phyloP scores from a whole-genome alignment of 2,113 vertebrate species.

The Otolemur garnettii region DNA sequence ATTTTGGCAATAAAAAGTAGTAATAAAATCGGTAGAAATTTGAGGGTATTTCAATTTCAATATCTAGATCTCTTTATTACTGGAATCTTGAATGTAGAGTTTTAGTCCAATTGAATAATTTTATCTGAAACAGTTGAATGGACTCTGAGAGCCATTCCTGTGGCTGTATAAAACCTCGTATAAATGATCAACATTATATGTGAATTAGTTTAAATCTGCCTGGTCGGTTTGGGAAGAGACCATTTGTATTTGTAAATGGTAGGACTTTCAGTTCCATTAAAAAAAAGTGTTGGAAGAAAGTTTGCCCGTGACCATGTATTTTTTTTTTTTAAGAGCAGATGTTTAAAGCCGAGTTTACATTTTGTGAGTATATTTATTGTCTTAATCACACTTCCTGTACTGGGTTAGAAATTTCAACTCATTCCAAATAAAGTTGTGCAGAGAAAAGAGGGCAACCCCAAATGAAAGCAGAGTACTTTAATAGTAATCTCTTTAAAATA shows the following conservation, averaged over 20 bases:
- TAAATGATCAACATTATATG: constrained; percentile 38
- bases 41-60: constrained; percentile 49
- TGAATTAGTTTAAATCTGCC: constrained; percentile 69
- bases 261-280: not conserved
- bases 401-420: constrained; percentile 49
- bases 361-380: constrained; percentile 83
- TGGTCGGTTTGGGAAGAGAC: constrained; percentile 21
- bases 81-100: not conserved
- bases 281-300: constrained; percentile 62
- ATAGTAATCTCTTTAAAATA: constrained; percentile 78
- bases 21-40: constrained; percentile 19
- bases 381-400: constrained; percentile 74
- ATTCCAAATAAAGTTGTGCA: constrained; percentile 64
- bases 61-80: not conserved
- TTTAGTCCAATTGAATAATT: not conserved
- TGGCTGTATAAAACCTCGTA: not conserved
- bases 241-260: constrained; percentile 20
- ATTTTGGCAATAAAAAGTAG: constrained; percentile 6
- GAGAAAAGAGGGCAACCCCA: constrained; percentile 68
- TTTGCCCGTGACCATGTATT: constrained; percentile 70
- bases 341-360: constrained; percentile 67
- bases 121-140: constrained; percentile 9
- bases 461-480: constrained; percentile 68
- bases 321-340: constrained; percentile 78
- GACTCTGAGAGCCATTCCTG: not conserved